Evolutionary conservation across 2,888 invertebrate species (phyloP).

Genomic region (Eupithecia insigniata): DNA sequence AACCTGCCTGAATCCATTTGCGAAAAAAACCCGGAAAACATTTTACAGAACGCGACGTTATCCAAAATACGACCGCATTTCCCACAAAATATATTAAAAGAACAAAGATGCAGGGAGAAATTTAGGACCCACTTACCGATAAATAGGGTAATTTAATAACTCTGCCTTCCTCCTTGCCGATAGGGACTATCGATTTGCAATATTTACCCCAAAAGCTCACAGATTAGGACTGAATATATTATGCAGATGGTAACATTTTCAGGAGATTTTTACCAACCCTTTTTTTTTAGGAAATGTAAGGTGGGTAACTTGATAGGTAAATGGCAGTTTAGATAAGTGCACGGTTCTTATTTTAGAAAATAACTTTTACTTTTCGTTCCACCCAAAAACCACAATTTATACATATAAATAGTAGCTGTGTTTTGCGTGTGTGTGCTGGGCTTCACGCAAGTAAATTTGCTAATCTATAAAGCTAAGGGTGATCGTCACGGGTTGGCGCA

Average conservation of each 20-base stretch:
- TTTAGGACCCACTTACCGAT: slow-evolving; percentile 48
- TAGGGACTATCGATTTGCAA: slow-evolving; percentile 72
- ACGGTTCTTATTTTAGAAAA: slow-evolving; percentile 8
- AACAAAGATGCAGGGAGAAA: slow-evolving; percentile 43
- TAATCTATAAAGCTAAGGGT: no score
- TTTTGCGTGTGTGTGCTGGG: no score
- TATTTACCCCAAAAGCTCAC: slow-evolving; percentile 61
- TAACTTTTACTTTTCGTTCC: neutral
- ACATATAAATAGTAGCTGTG: no score
- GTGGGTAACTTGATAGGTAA: slow-evolving; percentile 17
- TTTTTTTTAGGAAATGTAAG: slow-evolving; percentile 21
- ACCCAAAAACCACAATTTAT: neutral
- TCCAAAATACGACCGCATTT: slow-evolving; percentile 28
- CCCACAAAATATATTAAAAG: slow-evolving; percentile 42
- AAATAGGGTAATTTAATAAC: slow-evolving; percentile 70
- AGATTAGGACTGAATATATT: slow-evolving; percentile 46
- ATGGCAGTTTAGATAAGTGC: slow-evolving; percentile 12
- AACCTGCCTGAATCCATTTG: neutral
- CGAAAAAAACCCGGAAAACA: neutral
- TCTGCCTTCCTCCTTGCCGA: slow-evolving; percentile 52
- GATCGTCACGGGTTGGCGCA: no score
- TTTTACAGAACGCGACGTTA: slow-evolving; percentile 19
- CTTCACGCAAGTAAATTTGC: no score
- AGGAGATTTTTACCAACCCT: slow-evolving; percentile 26
- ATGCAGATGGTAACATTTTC: slow-evolving; percentile 34